Evolutionary conservation across 2,113 vertebrate genomes (phyloP).

Genomic region (Circaetus gallicus): DNA sequence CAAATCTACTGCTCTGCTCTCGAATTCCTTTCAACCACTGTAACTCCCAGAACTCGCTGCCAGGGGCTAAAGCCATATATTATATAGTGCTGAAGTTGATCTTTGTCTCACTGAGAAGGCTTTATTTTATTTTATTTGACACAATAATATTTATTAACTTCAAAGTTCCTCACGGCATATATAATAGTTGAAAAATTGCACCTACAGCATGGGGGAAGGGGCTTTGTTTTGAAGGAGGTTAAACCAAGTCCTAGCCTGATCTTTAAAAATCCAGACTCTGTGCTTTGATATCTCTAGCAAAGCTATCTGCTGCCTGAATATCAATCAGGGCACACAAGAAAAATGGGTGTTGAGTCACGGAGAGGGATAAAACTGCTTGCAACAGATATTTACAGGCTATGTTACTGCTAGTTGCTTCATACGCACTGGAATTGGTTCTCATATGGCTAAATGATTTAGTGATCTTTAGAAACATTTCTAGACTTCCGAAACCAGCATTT

Average conservation of each 20-base stretch:
- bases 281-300: not conserved
- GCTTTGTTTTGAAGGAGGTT: not conserved
- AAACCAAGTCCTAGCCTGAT: not conserved
- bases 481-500: not conserved
- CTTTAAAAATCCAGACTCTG: not conserved
- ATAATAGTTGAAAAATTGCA: conserved; percentile 8
- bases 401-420: not conserved
- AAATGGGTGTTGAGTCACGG: not conserved
- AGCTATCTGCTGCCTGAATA: not conserved
- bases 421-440: not conserved
- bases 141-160: conserved; percentile 30
- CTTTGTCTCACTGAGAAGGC: not conserved
- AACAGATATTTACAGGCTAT: not conserved
- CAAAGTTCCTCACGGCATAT: not conserved
- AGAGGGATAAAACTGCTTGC: not conserved
- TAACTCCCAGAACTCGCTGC: not conserved
- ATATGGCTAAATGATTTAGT: not conserved
- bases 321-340: not conserved
- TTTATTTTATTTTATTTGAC: conserved; percentile 37
- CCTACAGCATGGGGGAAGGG: not conserved
- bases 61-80: conserved; percentile 8
- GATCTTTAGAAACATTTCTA: not conserved
- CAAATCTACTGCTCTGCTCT: not conserved
- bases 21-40: not conserved
- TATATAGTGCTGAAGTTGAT: not conserved